Evolutionary conservation across 2,113 vertebrate species (phyloP).

Genomic region (Loxodonta africana): DNA sequence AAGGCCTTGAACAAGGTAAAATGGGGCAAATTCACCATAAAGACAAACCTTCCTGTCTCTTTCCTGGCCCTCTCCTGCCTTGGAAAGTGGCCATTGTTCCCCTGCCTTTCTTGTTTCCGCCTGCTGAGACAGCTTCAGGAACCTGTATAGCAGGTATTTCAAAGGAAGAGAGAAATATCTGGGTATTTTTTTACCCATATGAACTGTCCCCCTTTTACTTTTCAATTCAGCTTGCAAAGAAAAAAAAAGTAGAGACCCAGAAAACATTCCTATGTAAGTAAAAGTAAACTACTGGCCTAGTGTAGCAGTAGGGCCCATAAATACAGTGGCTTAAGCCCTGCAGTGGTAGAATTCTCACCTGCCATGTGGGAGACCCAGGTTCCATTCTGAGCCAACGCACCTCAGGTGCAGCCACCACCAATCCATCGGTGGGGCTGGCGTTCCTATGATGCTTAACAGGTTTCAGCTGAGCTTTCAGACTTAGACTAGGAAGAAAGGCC

Average conservation of each 20-base stretch:
- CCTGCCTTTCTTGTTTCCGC: conserved; percentile 56
- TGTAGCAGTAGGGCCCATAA: not conserved
- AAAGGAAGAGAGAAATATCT: conserved; percentile 37
- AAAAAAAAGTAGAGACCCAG: not conserved
- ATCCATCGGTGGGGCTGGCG: not conserved
- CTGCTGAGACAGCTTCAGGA: conserved; percentile 55
- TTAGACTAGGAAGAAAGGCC: not conserved
- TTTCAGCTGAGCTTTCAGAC: not conserved
- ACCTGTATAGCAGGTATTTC: not conserved
- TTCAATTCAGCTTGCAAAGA: conserved; percentile 59
- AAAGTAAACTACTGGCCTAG: conserved; percentile 14
- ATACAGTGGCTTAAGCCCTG: not conserved
- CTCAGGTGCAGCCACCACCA: not conserved
- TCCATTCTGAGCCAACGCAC: not conserved
- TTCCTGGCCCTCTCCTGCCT: not conserved
- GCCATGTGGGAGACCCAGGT: not conserved
- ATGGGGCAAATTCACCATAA: fast-evolving
- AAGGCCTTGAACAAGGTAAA: not conserved
- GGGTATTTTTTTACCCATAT: conserved; percentile 20
- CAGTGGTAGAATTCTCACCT: not conserved
- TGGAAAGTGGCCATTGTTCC: not conserved
- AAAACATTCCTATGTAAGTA: conserved; percentile 17
- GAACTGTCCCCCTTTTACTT: conserved; percentile 4
- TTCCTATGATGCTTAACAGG: not conserved
- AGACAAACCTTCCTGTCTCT: not conserved